Conservation (phyloP, 2,797 vertebrate species). For the Champsocephalus gunnari region DNA sequence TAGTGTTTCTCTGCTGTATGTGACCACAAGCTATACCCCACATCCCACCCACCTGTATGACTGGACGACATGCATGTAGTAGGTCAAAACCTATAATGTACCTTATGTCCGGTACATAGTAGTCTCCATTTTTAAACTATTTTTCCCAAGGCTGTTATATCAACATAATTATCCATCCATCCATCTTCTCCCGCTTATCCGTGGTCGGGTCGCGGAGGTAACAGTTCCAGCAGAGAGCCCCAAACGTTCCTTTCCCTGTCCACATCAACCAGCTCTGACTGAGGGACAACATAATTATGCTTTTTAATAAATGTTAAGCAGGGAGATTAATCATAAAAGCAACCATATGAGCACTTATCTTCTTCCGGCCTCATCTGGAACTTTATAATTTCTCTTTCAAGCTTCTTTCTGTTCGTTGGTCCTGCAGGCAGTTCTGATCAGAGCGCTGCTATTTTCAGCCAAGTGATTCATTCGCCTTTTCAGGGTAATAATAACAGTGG, state of each 20-base stretch:
- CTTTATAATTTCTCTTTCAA: background rate
- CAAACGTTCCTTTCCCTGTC: no score
- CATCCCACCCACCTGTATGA: background rate
- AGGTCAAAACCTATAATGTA: background rate
- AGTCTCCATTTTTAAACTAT: background rate
- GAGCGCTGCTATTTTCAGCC: conserved; percentile 42
- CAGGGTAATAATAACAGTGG: conserved; percentile 23
- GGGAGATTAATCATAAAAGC: background rate
- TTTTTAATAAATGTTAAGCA: background rate
- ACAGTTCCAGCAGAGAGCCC: no score
- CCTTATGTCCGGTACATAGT: background rate
- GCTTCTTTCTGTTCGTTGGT: conserved; percentile 4
- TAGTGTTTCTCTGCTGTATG: no score
- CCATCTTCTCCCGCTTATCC: no score
- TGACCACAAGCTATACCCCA: background rate
- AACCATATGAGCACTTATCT: no score
- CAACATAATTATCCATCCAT: background rate
- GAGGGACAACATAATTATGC: no score
- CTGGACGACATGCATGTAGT: background rate
- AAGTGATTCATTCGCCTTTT: conserved; percentile 35
- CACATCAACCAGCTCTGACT: no score
- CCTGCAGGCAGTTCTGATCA: conserved; percentile 13
- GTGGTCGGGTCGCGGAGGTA: no score
- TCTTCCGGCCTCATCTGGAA: background rate
- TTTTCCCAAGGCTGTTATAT: background rate